Percentiles rank a stretch among this genome's conserved stretches.
Evolutionary conservation across 1,140 invertebrate species (phyloP).

Genomic region (Octopus sinensis): DNA sequence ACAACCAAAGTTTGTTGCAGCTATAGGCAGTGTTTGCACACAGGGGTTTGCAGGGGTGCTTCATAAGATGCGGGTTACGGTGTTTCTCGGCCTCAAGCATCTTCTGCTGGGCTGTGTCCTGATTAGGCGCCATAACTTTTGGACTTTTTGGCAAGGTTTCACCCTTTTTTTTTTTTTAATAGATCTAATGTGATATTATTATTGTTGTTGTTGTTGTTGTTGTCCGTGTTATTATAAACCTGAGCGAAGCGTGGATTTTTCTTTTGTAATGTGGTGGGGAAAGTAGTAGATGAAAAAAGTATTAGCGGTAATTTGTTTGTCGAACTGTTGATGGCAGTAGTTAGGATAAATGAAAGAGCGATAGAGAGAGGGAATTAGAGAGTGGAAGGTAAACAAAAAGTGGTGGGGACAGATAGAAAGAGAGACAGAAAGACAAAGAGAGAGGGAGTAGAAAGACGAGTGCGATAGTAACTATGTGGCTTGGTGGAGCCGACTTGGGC

Average conservation of each 20-base stretch:
- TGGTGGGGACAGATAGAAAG: not conserved
- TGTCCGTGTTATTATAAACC: not conserved
- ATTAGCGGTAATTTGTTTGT: not conserved
- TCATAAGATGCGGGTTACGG: not conserved
- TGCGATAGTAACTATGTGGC: not conserved
- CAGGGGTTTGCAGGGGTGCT: constrained; percentile 28
- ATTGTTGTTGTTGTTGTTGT: not conserved
- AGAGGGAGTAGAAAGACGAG: not conserved
- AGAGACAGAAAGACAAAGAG: not conserved
- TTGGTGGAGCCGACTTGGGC: not conserved
- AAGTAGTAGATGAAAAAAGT: not conserved
- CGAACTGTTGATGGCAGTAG: not conserved
- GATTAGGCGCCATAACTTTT: not conserved
- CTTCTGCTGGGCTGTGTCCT: not conserved
- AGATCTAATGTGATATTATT: not conserved
- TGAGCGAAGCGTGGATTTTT: not conserved
- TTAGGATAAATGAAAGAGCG: not conserved
- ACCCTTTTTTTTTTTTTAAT: not conserved
- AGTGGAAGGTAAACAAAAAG: not conserved
- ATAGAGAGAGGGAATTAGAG: not conserved
- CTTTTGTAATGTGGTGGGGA: not conserved
- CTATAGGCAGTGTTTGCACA: constrained; percentile 39
- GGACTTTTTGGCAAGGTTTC: not conserved
- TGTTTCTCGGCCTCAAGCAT: not conserved
- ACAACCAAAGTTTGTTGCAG: constrained; percentile 41